Evolutionary conservation across 1,140 invertebrate species (phyloP).

Genomic region (Camponotus floridanus): DNA sequence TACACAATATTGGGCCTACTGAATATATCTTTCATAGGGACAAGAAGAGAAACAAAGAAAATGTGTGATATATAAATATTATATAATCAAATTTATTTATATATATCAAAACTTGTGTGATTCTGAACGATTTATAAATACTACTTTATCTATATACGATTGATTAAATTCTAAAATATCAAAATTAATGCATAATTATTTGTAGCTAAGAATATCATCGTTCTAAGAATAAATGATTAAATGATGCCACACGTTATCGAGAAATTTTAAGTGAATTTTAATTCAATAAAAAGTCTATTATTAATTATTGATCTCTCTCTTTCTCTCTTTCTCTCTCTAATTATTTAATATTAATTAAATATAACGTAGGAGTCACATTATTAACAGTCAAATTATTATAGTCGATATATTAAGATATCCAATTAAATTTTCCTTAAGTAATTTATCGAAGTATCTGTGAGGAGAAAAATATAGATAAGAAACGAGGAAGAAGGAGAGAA

Average conservation of each 20-base stretch:
- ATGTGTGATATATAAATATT: not conserved
- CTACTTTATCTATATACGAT: not conserved
- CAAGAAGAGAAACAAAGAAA: too few relatives aligned
- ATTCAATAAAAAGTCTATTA: not conserved
- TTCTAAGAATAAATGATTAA: not conserved
- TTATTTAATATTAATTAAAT: slow-evolving; percentile 8
- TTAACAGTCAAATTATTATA: not conserved
- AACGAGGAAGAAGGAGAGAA: too few relatives aligned
- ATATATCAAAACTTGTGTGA: not conserved
- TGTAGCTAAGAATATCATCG: not conserved
- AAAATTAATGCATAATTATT: not conserved
- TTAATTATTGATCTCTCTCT: not conserved
- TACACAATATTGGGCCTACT: not conserved
- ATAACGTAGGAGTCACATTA: not conserved
- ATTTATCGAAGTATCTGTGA: not conserved
- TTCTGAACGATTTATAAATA: too few relatives aligned
- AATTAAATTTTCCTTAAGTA: not conserved
- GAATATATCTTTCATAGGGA: too few relatives aligned
- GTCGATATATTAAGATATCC: not conserved
- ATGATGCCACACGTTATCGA: not conserved
- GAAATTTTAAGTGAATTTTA: not conserved
- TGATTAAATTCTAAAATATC: not conserved
- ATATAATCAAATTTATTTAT: not conserved
- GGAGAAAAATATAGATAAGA: not conserved
- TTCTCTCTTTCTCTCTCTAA: too few relatives aligned